Base-by-base conservation (phyloP, 2,113 vertebrate genomes). In the Boleophthalmus pectinirostris region DNA sequence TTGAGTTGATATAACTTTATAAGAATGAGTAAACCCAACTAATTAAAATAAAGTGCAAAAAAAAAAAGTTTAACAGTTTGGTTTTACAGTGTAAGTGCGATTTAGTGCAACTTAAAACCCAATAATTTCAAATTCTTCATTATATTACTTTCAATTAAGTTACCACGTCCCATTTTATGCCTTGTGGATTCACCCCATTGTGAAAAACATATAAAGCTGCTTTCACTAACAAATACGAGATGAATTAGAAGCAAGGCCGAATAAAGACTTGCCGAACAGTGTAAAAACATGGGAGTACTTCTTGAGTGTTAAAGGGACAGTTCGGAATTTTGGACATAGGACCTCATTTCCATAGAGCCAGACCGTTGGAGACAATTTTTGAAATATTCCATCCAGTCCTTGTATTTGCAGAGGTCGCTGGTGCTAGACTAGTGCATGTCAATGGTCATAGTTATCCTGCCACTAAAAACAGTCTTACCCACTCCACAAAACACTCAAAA, bases 151-250 rank as follows among this genome's bases (percentile, higher is more conserved):
- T 21, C 54, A 23, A 23, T 56, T 20, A 54, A 54, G 15, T 51
- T 4, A 51, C 15, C 15, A 51, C 3, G 21, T 58, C 56, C 54
- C 56, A 58, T 25, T 58, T 58, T 21, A 57, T 3, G 14, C 13
- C 23, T 24, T 78, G 81, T 82, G 82, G 89, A 84, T 82, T 57
- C 82, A 72, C 82, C 79, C 82, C 84, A 64, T 67, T 38, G 51
- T 68, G 70, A 73, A 35, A 54, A 21, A 54, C 51, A 21, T 6
- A 10, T 20, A 6, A 54, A 21, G 46, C 80, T 76, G 70, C 38
- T 47, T 47, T 20, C 33, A 80, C 60, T 74, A 18, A 13, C 45
- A 13, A n/a, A 68, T n/a, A 79, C 61, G 9, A 53, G 61, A 61
- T 60, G 63, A 77, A 21, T 82, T 69, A 78, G 66, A 86, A 74